Evolutionary conservation across 2,113 vertebrate genomes (phyloP), one percentile per base, ranked within the genome.

Genomic region (Psilopsiagon aurifrons): DNA sequence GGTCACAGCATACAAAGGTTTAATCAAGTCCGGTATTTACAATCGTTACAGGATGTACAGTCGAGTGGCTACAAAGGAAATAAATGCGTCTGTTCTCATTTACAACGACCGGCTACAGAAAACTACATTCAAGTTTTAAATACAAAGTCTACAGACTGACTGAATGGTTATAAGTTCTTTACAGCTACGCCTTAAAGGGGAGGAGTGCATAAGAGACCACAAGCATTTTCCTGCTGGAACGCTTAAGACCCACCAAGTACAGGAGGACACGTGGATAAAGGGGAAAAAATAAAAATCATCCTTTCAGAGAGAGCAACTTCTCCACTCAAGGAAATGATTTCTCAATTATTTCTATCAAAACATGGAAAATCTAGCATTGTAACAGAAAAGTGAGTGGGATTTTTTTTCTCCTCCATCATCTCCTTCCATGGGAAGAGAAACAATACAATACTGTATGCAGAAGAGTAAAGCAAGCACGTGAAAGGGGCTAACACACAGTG

Each of bases 1-100:
- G n/a, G n/a, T 35, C 33, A 15, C 57, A 35, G 95, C 86, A 54
- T 97, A 97, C 96, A 97, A 97, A 97, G 96, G 97, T 97, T 96
- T 91, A 97, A 97, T 97, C 77, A 39, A 93, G 88, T 88, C 41
- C 88, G 51, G 59, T 97, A 97, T 97, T 97, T 97, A 98, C 97
- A 97, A 22, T 96, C 97, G 94, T 97, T 97, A 97, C 96, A 97
- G 92, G 95, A 96, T 96, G 82, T 98, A 97, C 97, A 98, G 82
- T 71, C 88, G 52, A 62, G 37, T 78, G 86, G 78, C 92, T 87
- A 94, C 93, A 95, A 83, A 75, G 95, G 89, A 67, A 83, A 74
- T 11, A 59, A 13, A 39, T 33, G 95, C 63, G 93, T 54, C 77
- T 89, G 33, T 27, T 93, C 86, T 62, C 96, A 81, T 95, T 75